phyloP scores from a whole-genome alignment of 64 coral and sea anemone species.

The Porites australiensis region DNA sequence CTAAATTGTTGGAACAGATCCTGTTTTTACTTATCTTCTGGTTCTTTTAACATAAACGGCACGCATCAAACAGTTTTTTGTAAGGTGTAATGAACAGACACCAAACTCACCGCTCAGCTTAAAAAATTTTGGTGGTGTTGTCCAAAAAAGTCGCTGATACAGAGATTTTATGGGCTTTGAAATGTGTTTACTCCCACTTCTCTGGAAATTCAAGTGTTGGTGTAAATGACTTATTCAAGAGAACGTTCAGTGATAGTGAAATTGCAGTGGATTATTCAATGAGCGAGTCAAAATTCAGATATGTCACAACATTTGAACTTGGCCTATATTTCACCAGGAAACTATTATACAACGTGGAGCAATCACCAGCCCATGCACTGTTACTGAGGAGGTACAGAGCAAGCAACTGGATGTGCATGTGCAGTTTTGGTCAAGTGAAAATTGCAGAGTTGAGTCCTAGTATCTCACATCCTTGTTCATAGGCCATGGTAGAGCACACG shows the following conservation, averaged over 20 bases:
- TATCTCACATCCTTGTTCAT: constrained; percentile 80
- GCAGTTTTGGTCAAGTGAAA: constrained; percentile 45
- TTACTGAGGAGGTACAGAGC: constrained; percentile 69
- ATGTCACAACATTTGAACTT: neutral
- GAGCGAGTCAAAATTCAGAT: constrained; percentile 59
- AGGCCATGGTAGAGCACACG: constrained; percentile 62
- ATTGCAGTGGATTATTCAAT: constrained; percentile 65
- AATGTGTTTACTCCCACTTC: constrained; percentile 67
- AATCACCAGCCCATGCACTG: constrained; percentile 69
- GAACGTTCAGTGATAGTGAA: constrained; percentile 70
- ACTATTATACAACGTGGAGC: constrained; percentile 56
- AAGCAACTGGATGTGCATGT: constrained; percentile 69
- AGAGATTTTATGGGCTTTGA: constrained; percentile 46
- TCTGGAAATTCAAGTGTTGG: constrained; percentile 73
- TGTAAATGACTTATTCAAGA: constrained; percentile 66
- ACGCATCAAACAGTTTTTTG: too few relatives aligned
- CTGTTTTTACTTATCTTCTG: too few relatives aligned
- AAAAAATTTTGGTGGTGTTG: neutral
- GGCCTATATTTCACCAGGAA: constrained; percentile 63
- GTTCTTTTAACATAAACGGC: too few relatives aligned
- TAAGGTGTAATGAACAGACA: too few relatives aligned
- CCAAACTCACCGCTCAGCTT: too few relatives aligned
- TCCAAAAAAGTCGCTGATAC: constrained; percentile 22
- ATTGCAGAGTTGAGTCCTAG: constrained; percentile 46
- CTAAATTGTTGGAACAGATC: too few relatives aligned